Base-by-base conservation (phyloP, 1,140 invertebrate species). In the Phortica variegata region DNA sequence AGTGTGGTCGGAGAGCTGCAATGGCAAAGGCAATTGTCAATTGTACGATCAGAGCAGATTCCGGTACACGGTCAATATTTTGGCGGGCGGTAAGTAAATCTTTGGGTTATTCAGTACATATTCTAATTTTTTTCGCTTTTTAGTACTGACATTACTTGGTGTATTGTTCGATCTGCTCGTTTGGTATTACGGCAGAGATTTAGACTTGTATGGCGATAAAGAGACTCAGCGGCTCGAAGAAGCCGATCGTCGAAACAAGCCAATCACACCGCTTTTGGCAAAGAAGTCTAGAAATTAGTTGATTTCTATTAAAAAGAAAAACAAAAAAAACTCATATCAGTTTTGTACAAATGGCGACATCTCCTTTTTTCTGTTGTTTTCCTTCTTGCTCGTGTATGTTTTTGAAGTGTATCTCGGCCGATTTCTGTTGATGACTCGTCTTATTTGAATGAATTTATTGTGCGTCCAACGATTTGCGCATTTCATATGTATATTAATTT, bases 1-100 rank as follows among this genome's bases (percentile, higher is more conserved):
- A 20, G 79, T 85, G 32, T 86, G 84, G 84, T 82, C 83, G n/a
- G 68, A 82, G 34, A 80, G 82, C 21, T 86, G 84, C 54, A 82
- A 80, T 21, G 72, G 76, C 13, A 79, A 65, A 44, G 84, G 84
- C 13, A 85, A 86, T 58, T 86, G 85, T 54, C 84, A 84, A 78
- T 65, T 85, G 17, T 84, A 86, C 52, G 79, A 86, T 56, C 80
- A 80, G 47, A 76, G 80, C 2, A 78, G 77, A 26, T 84, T 85
- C 49, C 72, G 84, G 44, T 82, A 79, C 57, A 78, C 78, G 3
- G 73, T 85, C 4, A 85, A 86, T 58, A 53, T 79, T 2, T 70
- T 80, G 12, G 79, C 83, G 21, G 80, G 79, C 43, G 54, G 84
- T 86, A 70, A 76, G 74, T 69, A 15, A 16, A 26, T 21, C 13